Evolutionary conservation across 2,888 invertebrate species (phyloP).

Genomic region (Hipparchia semele): DNA sequence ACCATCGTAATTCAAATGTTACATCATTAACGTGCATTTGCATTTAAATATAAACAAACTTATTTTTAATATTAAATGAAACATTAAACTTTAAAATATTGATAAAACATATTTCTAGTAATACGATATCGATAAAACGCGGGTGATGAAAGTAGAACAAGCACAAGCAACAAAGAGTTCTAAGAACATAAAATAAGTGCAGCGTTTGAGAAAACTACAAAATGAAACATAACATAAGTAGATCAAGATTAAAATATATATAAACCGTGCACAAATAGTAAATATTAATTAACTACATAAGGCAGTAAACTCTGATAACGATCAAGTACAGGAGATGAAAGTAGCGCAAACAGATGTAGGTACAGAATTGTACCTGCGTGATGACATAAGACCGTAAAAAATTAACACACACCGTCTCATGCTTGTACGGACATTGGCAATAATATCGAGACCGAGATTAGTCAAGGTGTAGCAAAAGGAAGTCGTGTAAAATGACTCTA

Average conservation of each 20-base stretch:
- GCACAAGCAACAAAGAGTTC: not conserved
- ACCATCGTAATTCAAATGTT: constrained; percentile 38
- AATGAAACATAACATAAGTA: not conserved
- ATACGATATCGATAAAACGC: not conserved
- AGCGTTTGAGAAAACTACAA: not conserved
- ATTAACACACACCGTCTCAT: constrained; percentile 32
- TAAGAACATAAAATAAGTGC: not conserved
- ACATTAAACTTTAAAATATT: not conserved
- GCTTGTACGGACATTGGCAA: constrained; percentile 32
- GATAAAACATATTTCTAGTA: not conserved
- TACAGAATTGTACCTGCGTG: constrained; percentile 24
- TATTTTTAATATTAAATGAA: not conserved
- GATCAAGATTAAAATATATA: not conserved
- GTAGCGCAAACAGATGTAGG: constrained; percentile 32
- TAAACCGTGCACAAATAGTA: not conserved
- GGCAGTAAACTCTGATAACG: constrained; percentile 6
- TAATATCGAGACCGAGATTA: constrained; percentile 33
- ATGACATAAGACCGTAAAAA: constrained; percentile 43
- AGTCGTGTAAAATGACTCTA: constrained; percentile 22
- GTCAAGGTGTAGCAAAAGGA: constrained; percentile 37
- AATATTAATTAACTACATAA: constrained; percentile 11
- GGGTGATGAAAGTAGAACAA: not conserved
- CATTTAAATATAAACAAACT: not conserved
- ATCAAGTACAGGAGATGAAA: constrained; percentile 32
- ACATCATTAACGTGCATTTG: constrained; percentile 30